Evolutionary conservation across 1,140 invertebrate genomes (phyloP).

Genomic region (Drosophila pandora): DNA sequence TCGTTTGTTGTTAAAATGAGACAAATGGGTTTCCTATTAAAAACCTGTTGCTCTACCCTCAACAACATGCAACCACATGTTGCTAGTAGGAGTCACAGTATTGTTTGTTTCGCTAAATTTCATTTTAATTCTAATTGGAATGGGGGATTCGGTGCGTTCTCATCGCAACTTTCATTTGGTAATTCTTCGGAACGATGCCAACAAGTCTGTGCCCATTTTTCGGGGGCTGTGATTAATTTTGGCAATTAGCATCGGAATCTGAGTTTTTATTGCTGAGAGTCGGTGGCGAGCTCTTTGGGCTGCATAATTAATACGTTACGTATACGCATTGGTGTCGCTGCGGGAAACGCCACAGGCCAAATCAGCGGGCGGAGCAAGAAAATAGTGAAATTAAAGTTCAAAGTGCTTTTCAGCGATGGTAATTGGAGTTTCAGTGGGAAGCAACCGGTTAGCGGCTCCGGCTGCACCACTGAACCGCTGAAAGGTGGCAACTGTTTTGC

Average conservation of each 20-base stretch:
- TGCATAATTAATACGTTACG: constrained; percentile 79
- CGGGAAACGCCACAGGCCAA: constrained; percentile 55
- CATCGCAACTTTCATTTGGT: constrained; percentile 63
- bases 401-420: constrained; percentile 61
- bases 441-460: constrained; percentile 4
- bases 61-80: constrained; percentile 66
- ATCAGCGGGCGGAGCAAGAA: constrained; percentile 24
- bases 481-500: constrained; percentile 71
- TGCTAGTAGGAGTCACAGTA: constrained; percentile 8
- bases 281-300: constrained; percentile 4
- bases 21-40: constrained; percentile 65
- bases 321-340: constrained; percentile 71
- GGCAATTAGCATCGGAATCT: constrained; percentile 56
- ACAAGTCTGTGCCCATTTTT: constrained; percentile 38
- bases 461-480: constrained; percentile 10
- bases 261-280: neutral
- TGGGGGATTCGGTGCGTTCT: constrained; percentile 17
- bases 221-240: constrained; percentile 63
- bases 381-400: constrained; percentile 65
- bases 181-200: constrained; percentile 39
- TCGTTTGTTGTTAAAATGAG: constrained; percentile 55
- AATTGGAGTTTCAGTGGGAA: constrained; percentile 70
- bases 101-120: constrained; percentile 44
- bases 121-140: constrained; percentile 55
- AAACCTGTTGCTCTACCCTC: constrained; percentile 28